Evolutionary conservation across 1,140 invertebrate species (phyloP).

Genomic region (Drosophila busckii): DNA sequence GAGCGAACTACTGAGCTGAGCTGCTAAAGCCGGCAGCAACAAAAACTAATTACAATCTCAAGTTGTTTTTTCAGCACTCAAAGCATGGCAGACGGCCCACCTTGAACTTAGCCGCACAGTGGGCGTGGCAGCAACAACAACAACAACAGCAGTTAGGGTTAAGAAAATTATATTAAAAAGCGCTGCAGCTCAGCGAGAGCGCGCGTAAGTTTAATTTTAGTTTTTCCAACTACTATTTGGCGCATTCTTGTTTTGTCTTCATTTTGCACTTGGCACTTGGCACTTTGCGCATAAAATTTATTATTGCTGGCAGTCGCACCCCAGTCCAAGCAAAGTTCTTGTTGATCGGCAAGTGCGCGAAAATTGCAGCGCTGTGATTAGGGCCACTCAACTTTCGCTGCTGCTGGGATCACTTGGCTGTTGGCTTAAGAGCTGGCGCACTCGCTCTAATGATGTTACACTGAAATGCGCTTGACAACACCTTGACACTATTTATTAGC

Average conservation of each 20-base stretch:
- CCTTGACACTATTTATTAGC: conserved; percentile 71
- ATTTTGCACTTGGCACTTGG: conserved; percentile 61
- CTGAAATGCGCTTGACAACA: conserved; percentile 68
- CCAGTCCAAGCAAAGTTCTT: no score
- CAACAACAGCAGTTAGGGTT: background rate
- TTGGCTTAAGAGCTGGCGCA: conserved; percentile 15
- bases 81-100: conserved; percentile 20
- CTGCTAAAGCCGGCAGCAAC: conserved; percentile 63
- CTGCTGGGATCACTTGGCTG: background rate
- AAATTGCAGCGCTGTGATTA: conserved; percentile 74
- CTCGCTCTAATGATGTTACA: conserved; percentile 49
- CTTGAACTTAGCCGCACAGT: conserved; percentile 36
- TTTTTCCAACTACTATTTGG: conserved; percentile 61
- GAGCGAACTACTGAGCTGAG: no score
- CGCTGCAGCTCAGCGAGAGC: conserved; percentile 23
- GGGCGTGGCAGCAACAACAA: conserved; percentile 11
- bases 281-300: conserved; percentile 55
- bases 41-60: conserved; percentile 77
- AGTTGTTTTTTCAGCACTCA: conserved; percentile 75
- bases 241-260: conserved; percentile 43
- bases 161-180: conserved; percentile 59
- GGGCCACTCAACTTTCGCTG: conserved; percentile 52
- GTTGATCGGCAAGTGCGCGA: no score
- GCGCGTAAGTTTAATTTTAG: conserved; percentile 63
- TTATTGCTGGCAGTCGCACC: conserved; percentile 58